These are phyloP conservation scores for Gasteruption jaculator DNA, from an alignment of 2,888 invertebrate species.

Conservation along the genomic window DNA sequence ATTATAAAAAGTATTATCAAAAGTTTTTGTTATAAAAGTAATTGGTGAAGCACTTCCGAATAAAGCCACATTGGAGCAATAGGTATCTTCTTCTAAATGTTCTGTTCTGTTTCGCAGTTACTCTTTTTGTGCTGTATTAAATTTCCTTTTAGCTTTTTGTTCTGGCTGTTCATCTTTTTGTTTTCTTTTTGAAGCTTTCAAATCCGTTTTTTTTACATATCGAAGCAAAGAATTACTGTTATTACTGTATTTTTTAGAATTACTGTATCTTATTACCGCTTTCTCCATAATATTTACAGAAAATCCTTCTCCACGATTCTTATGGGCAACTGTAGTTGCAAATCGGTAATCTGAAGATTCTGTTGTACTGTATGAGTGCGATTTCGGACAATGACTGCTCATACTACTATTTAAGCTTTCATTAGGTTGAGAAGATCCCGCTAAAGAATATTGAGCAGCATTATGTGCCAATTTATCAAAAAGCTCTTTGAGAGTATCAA, in stretches of 20 bases:
- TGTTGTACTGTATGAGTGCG: conserved; percentile 7
- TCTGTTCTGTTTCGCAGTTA: conserved; percentile 1
- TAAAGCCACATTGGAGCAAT: too few relatives aligned
- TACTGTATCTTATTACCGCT: too few relatives aligned
- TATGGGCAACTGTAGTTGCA: conserved; percentile 12
- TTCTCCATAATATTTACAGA: too few relatives aligned
- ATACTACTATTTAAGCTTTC: conserved; percentile 10
- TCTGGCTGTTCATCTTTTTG: background rate
- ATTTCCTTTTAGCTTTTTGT: conserved; percentile 4
- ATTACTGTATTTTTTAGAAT: too few relatives aligned
- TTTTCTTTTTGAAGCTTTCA: too few relatives aligned
- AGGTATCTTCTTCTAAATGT: conserved; percentile 6
- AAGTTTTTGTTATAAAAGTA: conserved; percentile 4
- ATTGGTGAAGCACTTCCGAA: conserved; percentile 2
- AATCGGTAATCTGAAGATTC: conserved; percentile 6
- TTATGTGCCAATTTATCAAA: conserved; percentile 4
- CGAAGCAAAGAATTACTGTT: too few relatives aligned
- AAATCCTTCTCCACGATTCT: conserved; percentile 9
- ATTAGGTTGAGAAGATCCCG: conserved; percentile 8
- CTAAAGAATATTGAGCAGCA: conserved; percentile 7
- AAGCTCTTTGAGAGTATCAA: too few relatives aligned
- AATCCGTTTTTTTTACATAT: conserved; percentile 1
- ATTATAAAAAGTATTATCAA: background rate
- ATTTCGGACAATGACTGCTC: conserved; percentile 11
- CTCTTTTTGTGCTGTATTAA: conserved; percentile 2